Evolutionary conservation across 1,140 invertebrate species (phyloP).

Genomic region (Tetragnatha versicolor): DNA sequence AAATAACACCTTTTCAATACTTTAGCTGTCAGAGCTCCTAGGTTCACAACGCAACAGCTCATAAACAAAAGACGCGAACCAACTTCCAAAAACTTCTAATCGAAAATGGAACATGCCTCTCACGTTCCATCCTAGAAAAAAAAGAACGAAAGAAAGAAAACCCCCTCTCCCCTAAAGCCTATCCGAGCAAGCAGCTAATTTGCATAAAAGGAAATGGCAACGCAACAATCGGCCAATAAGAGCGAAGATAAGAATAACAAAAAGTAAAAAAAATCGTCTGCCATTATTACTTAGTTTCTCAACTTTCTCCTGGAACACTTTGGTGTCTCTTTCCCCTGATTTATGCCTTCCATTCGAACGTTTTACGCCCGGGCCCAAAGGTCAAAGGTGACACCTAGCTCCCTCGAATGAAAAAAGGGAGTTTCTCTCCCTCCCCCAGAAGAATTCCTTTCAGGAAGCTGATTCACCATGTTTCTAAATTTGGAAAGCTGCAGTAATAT

Average conservation of each 20-base stretch:
- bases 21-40: no score
- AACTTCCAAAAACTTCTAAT: no score
- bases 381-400: background rate
- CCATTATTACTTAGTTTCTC: conserved; percentile 1
- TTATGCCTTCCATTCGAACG: background rate
- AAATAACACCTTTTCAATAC: no score
- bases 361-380: background rate
- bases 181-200: background rate
- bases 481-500: background rate
- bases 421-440: background rate
- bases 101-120: no score
- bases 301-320: background rate
- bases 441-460: background rate
- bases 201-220: conserved; percentile 1
- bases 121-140: no score
- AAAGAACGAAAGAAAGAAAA: no score
- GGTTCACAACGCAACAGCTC: no score
- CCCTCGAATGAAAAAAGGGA: background rate
- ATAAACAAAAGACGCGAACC: no score
- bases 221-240: background rate
- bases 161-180: background rate
- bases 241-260: no score
- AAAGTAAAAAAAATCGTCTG: background rate
- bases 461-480: conserved; percentile 6
- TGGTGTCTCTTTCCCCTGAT: background rate